Conservation (phyloP, 92 coral and sea anemone species). For the Zoanthus solanderi region DNA sequence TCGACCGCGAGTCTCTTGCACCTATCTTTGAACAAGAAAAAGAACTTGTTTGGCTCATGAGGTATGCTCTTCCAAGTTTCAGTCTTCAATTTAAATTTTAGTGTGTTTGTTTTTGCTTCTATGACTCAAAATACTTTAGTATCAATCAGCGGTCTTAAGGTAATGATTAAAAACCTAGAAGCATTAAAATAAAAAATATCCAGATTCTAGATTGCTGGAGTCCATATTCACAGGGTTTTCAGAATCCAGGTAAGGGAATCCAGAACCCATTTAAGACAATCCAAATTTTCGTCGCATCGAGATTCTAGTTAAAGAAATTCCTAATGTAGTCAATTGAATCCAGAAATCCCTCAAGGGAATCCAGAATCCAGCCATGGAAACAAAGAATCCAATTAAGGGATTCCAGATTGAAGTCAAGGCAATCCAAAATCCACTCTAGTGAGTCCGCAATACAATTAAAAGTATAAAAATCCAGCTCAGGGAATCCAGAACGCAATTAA, state of each 20-base stretch:
- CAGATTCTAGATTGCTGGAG: neutral
- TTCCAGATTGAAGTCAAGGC: neutral
- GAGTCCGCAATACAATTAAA: too few species aligned
- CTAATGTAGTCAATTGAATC: too few species aligned
- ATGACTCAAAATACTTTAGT: too few species aligned
- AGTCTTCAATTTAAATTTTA: too few species aligned
- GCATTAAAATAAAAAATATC: neutral
- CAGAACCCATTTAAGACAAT: too few species aligned
- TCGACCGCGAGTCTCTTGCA: slow-evolving; percentile 92
- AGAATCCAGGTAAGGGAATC: too few species aligned
- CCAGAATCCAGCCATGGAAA: neutral
- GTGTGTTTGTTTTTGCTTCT: too few species aligned
- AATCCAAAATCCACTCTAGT: neutral
- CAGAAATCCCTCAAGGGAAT: too few species aligned
- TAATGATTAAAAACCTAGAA: neutral
- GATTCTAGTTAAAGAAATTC: neutral
- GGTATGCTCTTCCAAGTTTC: slow-evolving; percentile 51
- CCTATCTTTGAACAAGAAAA: slow-evolving; percentile 87
- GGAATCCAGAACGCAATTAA: too few species aligned
- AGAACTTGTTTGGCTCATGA: slow-evolving; percentile 85
- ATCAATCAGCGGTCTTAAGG: too few species aligned
- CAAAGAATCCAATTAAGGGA: neutral
- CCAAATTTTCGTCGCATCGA: neutral
- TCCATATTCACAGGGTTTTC: neutral
- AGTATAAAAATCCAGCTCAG: too few species aligned